phyloP scores from a whole-genome alignment of 2,888 invertebrate genomes.

The Ophion ventricosus region DNA sequence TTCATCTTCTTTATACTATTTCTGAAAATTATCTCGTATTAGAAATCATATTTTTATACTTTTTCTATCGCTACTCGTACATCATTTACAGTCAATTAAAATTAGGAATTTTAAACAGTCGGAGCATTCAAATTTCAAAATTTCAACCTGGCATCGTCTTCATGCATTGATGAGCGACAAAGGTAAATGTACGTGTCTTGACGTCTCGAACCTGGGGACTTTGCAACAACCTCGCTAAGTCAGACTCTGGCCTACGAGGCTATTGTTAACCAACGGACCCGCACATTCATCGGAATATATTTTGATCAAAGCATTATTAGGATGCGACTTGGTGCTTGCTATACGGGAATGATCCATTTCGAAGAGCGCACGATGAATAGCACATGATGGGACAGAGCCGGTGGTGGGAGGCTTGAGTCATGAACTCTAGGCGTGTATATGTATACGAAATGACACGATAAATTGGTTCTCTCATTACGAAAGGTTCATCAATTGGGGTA shows the following conservation, averaged over 20 bases:
- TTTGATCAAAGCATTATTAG: not conserved
- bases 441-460: slow-evolving; percentile 16
- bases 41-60: no score
- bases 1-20: no score
- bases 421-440: slow-evolving; percentile 15
- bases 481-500: not conserved
- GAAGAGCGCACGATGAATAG: not conserved
- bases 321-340: not conserved
- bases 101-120: no score
- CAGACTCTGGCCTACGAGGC: not conserved
- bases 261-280: not conserved
- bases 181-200: not conserved
- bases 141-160: no score
- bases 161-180: not conserved
- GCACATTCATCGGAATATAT: not conserved
- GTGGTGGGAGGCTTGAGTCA: slow-evolving; percentile 17
- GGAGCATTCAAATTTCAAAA: no score
- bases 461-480: not conserved
- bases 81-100: no score
- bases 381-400: slow-evolving; percentile 18
- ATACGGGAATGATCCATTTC: not conserved
- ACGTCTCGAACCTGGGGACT: not conserved
- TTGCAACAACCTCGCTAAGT: not conserved
- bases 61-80: no score
- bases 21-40: no score